Conservation (phyloP, 1,140 invertebrate genomes). For the Dinoponera quadriceps region DNA sequence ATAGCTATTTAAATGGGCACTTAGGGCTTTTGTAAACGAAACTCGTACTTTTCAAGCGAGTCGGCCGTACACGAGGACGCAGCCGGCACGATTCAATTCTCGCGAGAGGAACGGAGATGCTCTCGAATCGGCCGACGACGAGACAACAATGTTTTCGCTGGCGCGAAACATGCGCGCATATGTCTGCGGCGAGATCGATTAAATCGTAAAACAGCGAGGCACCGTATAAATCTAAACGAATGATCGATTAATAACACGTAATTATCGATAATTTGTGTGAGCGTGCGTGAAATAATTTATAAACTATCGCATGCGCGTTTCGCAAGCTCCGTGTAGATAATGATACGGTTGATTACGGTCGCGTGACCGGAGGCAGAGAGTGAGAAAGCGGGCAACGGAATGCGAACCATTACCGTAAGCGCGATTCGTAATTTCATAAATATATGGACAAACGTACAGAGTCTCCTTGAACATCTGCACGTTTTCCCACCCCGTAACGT, state of each 20-base stretch:
- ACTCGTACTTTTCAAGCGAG: constrained; percentile 66
- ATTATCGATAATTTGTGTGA: constrained; percentile 42
- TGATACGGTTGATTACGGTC: constrained; percentile 38
- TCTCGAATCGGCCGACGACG: no score
- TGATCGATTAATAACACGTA: constrained; percentile 8
- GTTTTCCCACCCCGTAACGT: background rate
- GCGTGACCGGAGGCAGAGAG: constrained; percentile 61
- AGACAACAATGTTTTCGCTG: no score
- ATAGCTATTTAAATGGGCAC: constrained; percentile 80
- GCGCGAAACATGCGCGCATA: no score
- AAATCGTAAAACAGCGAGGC: background rate
- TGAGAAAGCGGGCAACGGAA: constrained; percentile 36
- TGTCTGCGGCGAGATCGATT: background rate
- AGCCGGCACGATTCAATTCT: background rate
- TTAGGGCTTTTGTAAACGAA: constrained; percentile 73
- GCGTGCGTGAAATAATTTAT: constrained; percentile 59
- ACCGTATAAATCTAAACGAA: constrained; percentile 23
- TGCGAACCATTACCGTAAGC: constrained; percentile 60
- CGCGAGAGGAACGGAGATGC: no score
- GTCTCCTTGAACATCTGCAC: background rate
- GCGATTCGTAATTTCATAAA: constrained; percentile 46
- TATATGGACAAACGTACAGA: constrained; percentile 5
- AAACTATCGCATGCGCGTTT: constrained; percentile 55
- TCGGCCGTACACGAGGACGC: background rate
- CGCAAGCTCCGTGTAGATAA: constrained; percentile 54